Evolutionary conservation across 2,888 invertebrate genomes (phyloP), one percentile per base, ranked within the genome.

Genomic region (Eupithecia inturbata): DNA sequence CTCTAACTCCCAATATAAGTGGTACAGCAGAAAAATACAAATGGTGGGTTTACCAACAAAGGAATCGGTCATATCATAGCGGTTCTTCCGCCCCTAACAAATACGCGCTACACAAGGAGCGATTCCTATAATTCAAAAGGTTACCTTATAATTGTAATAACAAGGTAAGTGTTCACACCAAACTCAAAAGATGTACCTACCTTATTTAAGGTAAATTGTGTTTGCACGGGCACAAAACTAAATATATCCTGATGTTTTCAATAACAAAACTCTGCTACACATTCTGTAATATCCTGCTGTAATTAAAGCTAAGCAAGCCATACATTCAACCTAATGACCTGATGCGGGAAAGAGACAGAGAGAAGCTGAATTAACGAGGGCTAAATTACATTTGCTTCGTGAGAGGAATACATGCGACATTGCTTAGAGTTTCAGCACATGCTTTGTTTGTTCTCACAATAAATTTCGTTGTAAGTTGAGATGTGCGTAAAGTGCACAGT

Each of bases 221-320:
- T 26, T 57, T 57, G 26, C 22, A 14, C 12, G 12, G 49, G 49
- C n/a, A 53, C n/a, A 49, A 9, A 49, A 49, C n/a, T 3, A 16
- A 19, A 19, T 33, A 64, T 66, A 36, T 36, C 22, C 36, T 16
- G 39, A 57, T 39, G 45, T 74, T 71, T 71, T 72, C 49, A 73
- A 73, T 71, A 73, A 72, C 36, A 79, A 53, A 76, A 77, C 71
- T 75, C 74, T 77, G 78, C 77, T 77, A 78, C 80, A 79, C 82
- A 78, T 81, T 73, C 77, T 73, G 85, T 85, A 88, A 88, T 89
- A 86, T 86, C 85, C 88, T 85, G 80, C 79, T 84, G 88, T 90
- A 91, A 92, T 92, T 92, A 92, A 90, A 91, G 88, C 89, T 85
- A 88, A 89, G 87, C 86, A 85, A 80, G 83, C 83, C 85, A 81